A percentile compares a stretch with the other conserved stretches of the same genome.
Conservation (phyloP, 2,113 vertebrate genomes). For the Isichthys henryi region DNA sequence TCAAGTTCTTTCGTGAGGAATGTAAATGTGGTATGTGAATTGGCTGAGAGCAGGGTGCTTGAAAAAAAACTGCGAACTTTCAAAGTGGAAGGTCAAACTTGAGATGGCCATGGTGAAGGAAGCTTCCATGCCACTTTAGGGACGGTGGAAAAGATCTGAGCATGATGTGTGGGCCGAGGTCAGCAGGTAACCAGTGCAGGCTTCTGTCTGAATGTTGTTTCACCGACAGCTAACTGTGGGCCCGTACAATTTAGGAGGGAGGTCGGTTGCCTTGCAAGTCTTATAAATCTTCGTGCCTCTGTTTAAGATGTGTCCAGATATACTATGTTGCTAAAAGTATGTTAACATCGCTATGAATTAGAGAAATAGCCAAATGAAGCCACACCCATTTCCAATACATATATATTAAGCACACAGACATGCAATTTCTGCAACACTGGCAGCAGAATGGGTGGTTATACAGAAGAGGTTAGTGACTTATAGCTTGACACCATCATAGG, state of each 20-base stretch:
- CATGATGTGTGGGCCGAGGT: background rate
- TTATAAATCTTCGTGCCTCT: background rate
- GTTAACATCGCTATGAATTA: background rate
- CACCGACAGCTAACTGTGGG: background rate
- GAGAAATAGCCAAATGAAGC: background rate
- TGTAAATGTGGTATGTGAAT: background rate
- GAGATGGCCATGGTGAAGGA: background rate
- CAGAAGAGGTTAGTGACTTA: background rate
- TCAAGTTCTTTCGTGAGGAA: background rate
- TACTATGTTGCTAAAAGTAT: background rate
- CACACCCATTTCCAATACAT: background rate
- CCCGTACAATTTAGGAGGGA: background rate
- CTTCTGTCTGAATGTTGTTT: background rate
- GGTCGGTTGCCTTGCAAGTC: background rate
- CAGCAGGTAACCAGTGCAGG: background rate
- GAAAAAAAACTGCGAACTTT: background rate
- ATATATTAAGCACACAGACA: background rate
- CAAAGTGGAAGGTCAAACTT: background rate
- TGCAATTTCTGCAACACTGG: background rate
- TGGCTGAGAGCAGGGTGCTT: background rate
- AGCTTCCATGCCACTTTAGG: background rate
- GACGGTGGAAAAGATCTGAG: background rate
- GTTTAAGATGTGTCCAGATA: background rate
- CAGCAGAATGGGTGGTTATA: background rate
- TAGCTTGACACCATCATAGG: background rate